Evolutionary conservation across 2,888 invertebrate species (phyloP).

Genomic region (Lobophora halterata): DNA sequence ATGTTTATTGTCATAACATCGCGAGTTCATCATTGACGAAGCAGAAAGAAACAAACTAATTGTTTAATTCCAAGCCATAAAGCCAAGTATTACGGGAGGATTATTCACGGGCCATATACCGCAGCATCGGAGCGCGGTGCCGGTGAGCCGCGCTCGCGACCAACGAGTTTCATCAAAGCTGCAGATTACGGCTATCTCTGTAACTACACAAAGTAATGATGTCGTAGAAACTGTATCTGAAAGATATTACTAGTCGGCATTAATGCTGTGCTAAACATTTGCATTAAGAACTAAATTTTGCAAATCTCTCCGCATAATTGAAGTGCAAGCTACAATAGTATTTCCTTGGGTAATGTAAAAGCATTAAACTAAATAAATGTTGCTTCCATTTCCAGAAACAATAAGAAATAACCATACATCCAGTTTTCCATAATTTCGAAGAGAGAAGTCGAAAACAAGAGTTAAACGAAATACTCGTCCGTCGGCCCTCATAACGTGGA

Average conservation of each 20-base stretch:
- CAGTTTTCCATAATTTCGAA: conserved; percentile 30
- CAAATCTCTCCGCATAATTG: too few species aligned
- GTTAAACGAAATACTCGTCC: conserved; percentile 45
- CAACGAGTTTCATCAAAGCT: conserved; percentile 33
- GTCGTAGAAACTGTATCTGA: conserved; percentile 16
- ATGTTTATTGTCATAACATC: conserved; percentile 41
- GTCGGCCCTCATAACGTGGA: conserved; percentile 49
- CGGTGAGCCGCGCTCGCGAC: conserved; percentile 36
- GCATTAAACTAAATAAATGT: conserved; percentile 1
- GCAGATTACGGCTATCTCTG: conserved; percentile 29
- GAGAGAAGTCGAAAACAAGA: conserved; percentile 33
- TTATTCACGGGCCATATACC: conserved; percentile 78
- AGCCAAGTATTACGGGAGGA: conserved; percentile 74
- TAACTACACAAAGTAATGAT: conserved; percentile 22
- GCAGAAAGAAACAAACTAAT: conserved; percentile 78
- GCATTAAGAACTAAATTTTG: too few species aligned
- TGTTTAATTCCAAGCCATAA: conserved; percentile 79
- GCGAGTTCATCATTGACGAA: conserved; percentile 64
- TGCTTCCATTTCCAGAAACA: conserved; percentile 17
- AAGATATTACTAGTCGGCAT: too few species aligned
- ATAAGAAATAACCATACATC: conserved; percentile 25
- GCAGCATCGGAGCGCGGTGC: conserved; percentile 60
- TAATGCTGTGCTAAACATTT: too few species aligned
- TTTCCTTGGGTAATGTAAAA: too few species aligned
- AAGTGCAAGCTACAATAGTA: too few species aligned